Conservation (phyloP, 2,113 vertebrate genomes). For the Hyla sarda region DNA sequence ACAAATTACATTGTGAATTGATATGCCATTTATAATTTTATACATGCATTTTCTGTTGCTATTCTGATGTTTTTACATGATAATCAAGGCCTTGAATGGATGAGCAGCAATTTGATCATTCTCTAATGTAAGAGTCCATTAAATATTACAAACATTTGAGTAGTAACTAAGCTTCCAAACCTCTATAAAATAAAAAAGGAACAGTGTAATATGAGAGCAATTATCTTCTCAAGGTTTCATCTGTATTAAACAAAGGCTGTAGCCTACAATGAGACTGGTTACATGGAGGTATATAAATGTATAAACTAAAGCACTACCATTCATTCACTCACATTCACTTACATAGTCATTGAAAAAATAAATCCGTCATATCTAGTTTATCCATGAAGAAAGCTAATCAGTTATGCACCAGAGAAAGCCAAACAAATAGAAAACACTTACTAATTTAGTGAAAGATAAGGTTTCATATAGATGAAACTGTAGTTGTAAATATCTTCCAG, state of each 20-base stretch:
- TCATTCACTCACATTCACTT: no score
- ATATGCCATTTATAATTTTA: no score
- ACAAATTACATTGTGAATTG: no score
- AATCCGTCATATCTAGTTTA: constrained; percentile 4
- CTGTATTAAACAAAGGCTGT: not conserved
- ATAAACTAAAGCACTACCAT: not conserved
- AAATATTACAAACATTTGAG: not conserved
- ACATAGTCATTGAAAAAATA: not conserved
- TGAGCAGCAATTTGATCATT: not conserved
- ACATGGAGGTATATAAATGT: not conserved
- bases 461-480: constrained; percentile 9
- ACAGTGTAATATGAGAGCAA: not conserved
- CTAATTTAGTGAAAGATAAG: constrained; percentile 10
- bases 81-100: no score
- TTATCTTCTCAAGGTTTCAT: not conserved
- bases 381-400: constrained; percentile 6
- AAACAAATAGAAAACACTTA: not conserved
- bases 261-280: not conserved
- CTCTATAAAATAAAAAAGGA: not conserved
- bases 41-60: no score
- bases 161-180: not conserved
- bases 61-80: no score
- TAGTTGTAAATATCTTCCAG: not conserved
- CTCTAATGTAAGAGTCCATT: not conserved
- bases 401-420: not conserved